Conservation (phyloP, 1,140 invertebrate species). For the Aphelinus certus region DNA sequence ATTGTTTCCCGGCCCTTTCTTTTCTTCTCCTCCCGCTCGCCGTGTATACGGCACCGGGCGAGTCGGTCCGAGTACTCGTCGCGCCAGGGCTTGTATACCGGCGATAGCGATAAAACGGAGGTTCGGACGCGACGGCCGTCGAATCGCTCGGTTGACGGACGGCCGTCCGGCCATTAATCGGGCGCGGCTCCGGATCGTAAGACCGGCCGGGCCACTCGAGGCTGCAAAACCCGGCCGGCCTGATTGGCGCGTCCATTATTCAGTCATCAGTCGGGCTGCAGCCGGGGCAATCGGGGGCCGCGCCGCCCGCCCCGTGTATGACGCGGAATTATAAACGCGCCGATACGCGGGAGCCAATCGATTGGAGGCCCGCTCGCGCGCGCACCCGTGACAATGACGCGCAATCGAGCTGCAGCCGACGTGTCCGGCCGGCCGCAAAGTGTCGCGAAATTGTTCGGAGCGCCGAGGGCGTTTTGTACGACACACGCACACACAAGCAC, state of each 20-base stretch:
- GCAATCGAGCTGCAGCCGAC: slow-evolving; percentile 29
- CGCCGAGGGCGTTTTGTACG: neutral
- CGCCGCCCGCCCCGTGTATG: neutral
- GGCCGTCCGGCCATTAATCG: too few relatives aligned
- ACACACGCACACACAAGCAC: too few relatives aligned
- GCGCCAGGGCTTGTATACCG: too few relatives aligned
- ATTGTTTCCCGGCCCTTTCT: too few relatives aligned
- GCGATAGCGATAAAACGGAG: too few relatives aligned
- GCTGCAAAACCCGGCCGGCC: slow-evolving; percentile 5
- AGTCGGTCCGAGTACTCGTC: too few relatives aligned
- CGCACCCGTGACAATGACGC: slow-evolving; percentile 15
- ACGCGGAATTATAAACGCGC: slow-evolving; percentile 13
- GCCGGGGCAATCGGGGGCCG: neutral
- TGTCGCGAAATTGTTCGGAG: slow-evolving; percentile 8
- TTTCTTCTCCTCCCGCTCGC: too few relatives aligned
- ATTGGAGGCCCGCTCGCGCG: neutral
- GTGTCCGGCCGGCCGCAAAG: neutral
- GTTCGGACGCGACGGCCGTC: too few relatives aligned
- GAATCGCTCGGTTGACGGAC: too few relatives aligned
- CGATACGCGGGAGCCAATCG: slow-evolving; percentile 8
- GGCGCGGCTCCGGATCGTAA: too few relatives aligned
- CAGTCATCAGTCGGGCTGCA: neutral
- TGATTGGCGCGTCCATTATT: slow-evolving; percentile 24
- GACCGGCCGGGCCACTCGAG: neutral
- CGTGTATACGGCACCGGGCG: too few relatives aligned